Conservation (phyloP, 2,797 vertebrate genomes). For the Ataeniobius toweri region DNA sequence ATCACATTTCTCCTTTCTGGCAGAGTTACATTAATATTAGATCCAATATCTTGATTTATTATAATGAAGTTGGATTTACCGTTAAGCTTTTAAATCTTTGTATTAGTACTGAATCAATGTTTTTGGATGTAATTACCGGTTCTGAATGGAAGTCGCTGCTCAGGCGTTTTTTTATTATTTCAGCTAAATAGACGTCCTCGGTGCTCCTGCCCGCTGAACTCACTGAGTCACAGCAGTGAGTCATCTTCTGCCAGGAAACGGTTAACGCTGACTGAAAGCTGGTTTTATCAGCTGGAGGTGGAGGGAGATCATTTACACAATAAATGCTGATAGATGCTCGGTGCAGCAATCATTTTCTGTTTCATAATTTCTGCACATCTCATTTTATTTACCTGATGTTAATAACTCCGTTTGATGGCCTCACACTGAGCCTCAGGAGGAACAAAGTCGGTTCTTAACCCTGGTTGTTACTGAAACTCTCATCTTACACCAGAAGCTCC, state of each 20-base stretch:
- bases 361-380: background rate
- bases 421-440: background rate
- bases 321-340: background rate
- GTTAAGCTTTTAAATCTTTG: background rate
- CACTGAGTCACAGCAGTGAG: constrained; percentile 40
- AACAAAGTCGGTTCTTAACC: background rate
- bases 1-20: background rate
- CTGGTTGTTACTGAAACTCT: background rate
- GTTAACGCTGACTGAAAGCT: constrained; percentile 14
- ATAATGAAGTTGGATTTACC: background rate
- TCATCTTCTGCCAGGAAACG: constrained; percentile 18
- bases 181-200: background rate
- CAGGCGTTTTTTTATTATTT: background rate
- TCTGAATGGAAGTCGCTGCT: background rate
- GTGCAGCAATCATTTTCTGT: background rate
- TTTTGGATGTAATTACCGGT: background rate
- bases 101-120: background rate
- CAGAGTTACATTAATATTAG: background rate
- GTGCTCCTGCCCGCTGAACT: background rate
- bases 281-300: constrained; percentile 28
- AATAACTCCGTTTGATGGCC: background rate
- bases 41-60: background rate
- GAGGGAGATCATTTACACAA: constrained; percentile 18
- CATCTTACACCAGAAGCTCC: background rate
- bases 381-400: background rate